Evolutionary conservation across 2,113 vertebrate species (phyloP), one percentile per base, ranked within the genome.

Genomic region (Epinephelus lanceolatus): DNA sequence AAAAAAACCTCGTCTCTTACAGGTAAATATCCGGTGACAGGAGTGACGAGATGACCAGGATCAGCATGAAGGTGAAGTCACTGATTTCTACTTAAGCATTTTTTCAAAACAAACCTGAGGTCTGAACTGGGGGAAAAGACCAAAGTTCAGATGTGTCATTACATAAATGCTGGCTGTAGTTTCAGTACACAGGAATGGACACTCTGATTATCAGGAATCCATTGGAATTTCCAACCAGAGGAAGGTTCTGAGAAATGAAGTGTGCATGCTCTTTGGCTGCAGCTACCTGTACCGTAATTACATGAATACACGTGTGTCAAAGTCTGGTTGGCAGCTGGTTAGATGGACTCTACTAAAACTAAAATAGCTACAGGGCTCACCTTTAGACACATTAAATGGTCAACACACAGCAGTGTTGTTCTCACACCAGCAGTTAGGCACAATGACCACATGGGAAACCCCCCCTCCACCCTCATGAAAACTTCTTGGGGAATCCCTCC

Each of bases 401-500:
- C 37, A 55, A 23, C 27, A 10, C 13, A 23, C 17, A 42, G 13
- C 8, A 79, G 27, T 19, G n/a, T 1, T 0, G 18, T 15, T 6
- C 4, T 3, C 19, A 10, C 6, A 47, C 2, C 21, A 12, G 23
- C 13, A 14, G 51, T 23, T 19, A 12, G 5, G 2, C n/a, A 27
- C 5, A 0, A 1, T 37, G 21, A 52, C 0, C 13, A 5, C 17
- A 1, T 15, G 21, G 70, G 78, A 23, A 55, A 51, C 0, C 30
- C 30, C 65, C 61, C 19, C 5, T 14, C 30, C 30, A 55, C 61
- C 19, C 5, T 14, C 0, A 2, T 25, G 19, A 67, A 49, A 37
- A 51, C 2, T 49, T 37, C 11, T 17, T 21, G 70, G 78, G 78
- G 53, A 81, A 74, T 67, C 42, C 78, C 78, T 66, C 5, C 0